phyloP scores from a whole-genome alignment of 2,888 invertebrate genomes.

The Ariolimax columbianus region DNA sequence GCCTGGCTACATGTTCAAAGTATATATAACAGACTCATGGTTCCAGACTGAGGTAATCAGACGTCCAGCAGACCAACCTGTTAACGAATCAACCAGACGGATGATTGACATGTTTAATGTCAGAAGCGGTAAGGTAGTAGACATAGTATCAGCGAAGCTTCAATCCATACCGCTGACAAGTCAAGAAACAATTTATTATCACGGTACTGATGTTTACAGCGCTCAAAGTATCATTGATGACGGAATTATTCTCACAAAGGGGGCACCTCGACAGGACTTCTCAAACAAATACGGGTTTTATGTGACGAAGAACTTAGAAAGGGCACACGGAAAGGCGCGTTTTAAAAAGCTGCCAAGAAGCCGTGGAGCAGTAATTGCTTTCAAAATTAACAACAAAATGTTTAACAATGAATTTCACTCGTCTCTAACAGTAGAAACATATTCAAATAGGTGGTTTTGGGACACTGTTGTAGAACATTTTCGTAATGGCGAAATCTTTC shows the following conservation, averaged over 20 bases:
- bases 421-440: neutral
- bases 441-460: neutral
- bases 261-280: neutral
- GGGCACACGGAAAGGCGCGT: neutral
- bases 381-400: neutral
- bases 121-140: neutral
- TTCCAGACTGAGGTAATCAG: neutral
- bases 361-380: conserved; percentile 12
- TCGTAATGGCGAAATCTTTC: neutral
- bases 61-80: neutral
- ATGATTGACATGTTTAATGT: conserved; percentile 2
- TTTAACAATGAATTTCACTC: neutral
- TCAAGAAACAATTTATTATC: neutral
- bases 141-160: neutral
- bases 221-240: neutral
- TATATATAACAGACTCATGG: neutral
- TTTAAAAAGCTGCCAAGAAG: neutral
- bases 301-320: neutral
- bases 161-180: too few species aligned
- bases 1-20: neutral
- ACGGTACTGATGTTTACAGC: neutral
- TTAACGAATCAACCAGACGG: too few species aligned
- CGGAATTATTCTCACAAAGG: neutral
- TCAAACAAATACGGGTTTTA: neutral
- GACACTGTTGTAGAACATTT: neutral